These are phyloP conservation scores for Isurus oxyrinchus DNA, from an alignment of 2,113 vertebrate genomes.

Conservation along the genomic window DNA sequence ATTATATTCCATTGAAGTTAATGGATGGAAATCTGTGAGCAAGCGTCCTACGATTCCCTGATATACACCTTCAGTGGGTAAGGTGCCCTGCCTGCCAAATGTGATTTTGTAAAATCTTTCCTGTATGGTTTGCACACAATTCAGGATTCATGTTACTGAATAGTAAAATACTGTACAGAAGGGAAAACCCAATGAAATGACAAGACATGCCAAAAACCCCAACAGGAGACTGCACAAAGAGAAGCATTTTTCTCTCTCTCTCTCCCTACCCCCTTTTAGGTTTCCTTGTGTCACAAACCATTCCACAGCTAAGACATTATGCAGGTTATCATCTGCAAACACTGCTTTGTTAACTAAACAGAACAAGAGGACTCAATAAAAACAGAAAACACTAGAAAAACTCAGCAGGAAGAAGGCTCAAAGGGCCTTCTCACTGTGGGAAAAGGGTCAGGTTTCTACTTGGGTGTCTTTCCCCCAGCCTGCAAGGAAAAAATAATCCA, in stretches of 20 bases:
- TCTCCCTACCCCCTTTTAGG: not conserved
- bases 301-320: not conserved
- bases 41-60: not conserved
- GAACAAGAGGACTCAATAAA: not conserved
- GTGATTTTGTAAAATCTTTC: not conserved
- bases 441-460: not conserved
- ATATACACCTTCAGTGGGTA: not conserved
- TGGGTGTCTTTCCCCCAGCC: not conserved
- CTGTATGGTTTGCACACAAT: not conserved
- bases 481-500: not conserved
- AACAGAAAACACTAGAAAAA: too few species aligned
- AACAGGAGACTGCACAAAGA: not conserved
- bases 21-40: not conserved
- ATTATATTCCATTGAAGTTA: not conserved
- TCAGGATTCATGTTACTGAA: not conserved
- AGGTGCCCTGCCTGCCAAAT: not conserved
- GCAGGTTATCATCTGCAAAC: not conserved
- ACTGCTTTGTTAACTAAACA: not conserved
- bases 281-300: not conserved
- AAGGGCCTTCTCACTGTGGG: not conserved
- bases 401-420: not conserved
- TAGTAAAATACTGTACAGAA: not conserved
- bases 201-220: not conserved
- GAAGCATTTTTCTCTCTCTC: not conserved
- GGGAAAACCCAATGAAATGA: not conserved